Base-by-base conservation (phyloP, 1,140 invertebrate genomes). In the Gryllus bimaculatus region DNA sequence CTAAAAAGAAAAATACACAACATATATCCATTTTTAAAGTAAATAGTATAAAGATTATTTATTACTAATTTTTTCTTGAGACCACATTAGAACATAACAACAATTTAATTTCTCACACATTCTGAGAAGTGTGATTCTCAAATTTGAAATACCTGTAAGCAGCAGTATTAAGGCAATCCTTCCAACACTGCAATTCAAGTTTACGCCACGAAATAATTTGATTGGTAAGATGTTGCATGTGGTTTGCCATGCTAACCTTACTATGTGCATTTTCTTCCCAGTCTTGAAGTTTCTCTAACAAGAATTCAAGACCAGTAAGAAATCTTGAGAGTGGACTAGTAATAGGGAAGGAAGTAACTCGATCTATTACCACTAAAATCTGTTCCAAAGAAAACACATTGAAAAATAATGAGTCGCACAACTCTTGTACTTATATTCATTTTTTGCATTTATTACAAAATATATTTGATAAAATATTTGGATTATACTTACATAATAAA, bases 211-310 rank as follows among this genome's bases (percentile, higher is more conserved):
- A 88, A 75, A 98, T 92, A 74, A 99, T 94, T 82, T 95, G 90
- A 79, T 92, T 87, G 5, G 93, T 94, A 0, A 99, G 86, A 74
- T 89, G 87, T 21, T 90, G 84, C 12, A 94, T 89, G 79, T 94
- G 87, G 0, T 91, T 88, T 0, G 90, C 87, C 83, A 99, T 85
- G 80, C 94, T 96, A 49, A 98, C 95, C 7, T 92, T 92, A 81
- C 89, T 91, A 82, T 96, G 94, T 0, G 97, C 96, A 83, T 95
- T 94, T 82, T 92, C 91, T 85, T 98, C 95, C 97, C 97, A 99
- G 81, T 96, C 92, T 81, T 96, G 89, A 74, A 93, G 88, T 81
- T 96, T 95, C 20, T 91, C 90, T 7, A 98, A 86, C 0, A 99
- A 85, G 47, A 98, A 85, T 85, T 99, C 98, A 39, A 99, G 86